Evolutionary conservation across 2,113 vertebrate species (phyloP).

Genomic region (Tricholaema leucomelas): DNA sequence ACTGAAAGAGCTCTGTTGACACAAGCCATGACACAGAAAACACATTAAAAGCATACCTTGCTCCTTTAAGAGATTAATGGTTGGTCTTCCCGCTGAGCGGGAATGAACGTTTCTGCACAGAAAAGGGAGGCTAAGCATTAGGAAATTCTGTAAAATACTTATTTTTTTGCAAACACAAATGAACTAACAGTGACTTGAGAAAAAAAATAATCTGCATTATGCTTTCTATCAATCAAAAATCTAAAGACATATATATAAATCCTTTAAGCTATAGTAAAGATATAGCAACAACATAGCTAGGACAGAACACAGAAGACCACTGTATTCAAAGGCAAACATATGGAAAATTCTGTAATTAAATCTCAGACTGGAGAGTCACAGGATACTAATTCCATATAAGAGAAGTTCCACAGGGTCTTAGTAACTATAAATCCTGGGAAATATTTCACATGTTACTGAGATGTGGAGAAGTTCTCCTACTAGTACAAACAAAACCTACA

Average conservation of each 20-base stretch:
- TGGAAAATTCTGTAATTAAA: not conserved
- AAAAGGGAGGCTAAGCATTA: conserved; percentile 1
- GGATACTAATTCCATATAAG: not conserved
- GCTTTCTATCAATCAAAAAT: not conserved
- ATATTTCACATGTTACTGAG: not conserved
- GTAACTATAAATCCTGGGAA: not conserved
- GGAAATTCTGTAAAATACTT: not conserved
- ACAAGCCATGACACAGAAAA: not conserved
- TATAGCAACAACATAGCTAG: not conserved
- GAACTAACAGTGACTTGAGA: not conserved
- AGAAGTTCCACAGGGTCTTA: not conserved
- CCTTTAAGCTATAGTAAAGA: not conserved
- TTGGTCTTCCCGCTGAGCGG: conserved; percentile 94
- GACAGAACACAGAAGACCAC: not conserved
- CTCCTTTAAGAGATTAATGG: conserved; percentile 90
- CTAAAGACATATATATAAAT: not conserved
- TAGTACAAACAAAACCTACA: conserved; percentile 79
- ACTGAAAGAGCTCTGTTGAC: not conserved
- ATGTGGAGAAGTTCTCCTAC: not conserved
- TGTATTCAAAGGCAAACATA: not conserved
- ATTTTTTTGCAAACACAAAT: not conserved
- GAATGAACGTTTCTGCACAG: conserved; percentile 94
- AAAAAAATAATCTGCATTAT: not conserved
- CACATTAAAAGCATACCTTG: conserved; percentile 79
- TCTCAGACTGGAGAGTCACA: not conserved